Evolutionary conservation across 1,140 invertebrate genomes (phyloP).

Genomic region (Aphidius ervi): DNA sequence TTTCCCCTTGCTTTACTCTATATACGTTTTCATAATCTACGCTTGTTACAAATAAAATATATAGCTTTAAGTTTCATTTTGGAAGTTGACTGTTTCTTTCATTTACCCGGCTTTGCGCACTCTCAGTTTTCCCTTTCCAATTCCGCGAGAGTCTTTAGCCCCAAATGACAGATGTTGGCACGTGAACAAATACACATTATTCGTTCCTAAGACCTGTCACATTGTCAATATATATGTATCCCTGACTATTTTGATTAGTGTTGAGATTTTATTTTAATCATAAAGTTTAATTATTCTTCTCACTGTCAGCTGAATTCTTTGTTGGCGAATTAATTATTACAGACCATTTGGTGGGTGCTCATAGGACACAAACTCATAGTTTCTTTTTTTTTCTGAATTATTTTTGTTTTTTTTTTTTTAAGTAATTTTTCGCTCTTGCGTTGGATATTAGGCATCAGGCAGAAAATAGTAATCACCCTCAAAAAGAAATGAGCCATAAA

Average conservation of each 20-base stretch:
- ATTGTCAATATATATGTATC: slow-evolving; percentile 15
- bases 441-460: not conserved
- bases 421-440: not conserved
- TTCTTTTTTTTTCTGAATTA: no score
- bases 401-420: no score
- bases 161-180: slow-evolving; percentile 16
- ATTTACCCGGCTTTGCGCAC: not conserved
- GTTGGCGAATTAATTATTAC: no score
- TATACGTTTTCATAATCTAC: not conserved
- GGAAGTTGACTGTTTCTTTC: not conserved
- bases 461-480: not conserved
- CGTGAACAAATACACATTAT: slow-evolving; percentile 17
- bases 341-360: no score
- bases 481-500: slow-evolving; percentile 8
- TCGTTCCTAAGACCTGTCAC: not conserved
- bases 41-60: not conserved
- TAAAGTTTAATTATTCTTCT: no score
- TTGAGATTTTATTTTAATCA: not conserved
- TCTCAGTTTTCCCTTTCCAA: not conserved
- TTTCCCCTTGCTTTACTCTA: slow-evolving; percentile 7
- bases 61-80: not conserved
- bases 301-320: no score
- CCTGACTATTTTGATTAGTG: slow-evolving; percentile 13
- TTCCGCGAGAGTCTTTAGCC: not conserved
- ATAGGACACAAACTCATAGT: no score